These are phyloP conservation scores for Amphimallon solstitiale DNA, from an alignment of 2,888 invertebrate species.

Conservation along the genomic window DNA sequence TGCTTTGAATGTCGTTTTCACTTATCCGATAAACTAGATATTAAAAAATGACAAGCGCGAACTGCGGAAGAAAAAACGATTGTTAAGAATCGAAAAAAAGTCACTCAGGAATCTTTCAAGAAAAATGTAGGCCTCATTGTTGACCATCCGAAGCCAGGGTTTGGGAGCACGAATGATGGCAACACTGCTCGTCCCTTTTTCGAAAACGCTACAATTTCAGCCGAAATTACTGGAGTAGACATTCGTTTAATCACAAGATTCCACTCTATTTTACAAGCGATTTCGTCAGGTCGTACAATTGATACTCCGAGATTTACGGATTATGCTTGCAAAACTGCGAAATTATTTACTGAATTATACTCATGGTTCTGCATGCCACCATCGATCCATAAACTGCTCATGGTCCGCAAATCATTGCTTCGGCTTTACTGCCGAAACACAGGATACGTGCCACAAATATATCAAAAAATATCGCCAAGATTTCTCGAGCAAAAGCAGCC, in stretches of 20 bases:
- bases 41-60: too few species aligned
- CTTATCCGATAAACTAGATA: too few species aligned
- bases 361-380: constrained; percentile 46
- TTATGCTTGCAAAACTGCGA: constrained; percentile 23
- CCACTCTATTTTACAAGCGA: constrained; percentile 12
- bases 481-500: not conserved
- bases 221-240: constrained; percentile 23
- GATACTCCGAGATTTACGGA: constrained; percentile 2
- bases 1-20: not conserved
- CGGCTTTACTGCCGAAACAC: not conserved
- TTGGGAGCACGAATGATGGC: constrained; percentile 44
- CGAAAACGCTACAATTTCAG: constrained; percentile 47
- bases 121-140: not conserved
- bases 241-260: constrained; percentile 28
- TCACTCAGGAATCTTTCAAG: constrained; percentile 12
- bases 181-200: constrained; percentile 41
- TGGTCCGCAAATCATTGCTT: constrained; percentile 38
- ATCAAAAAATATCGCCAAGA: constrained; percentile 16
- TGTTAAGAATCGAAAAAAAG: constrained; percentile 14
- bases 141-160: not conserved
- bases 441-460: constrained; percentile 2
- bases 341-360: constrained; percentile 38
- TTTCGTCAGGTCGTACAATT: not conserved
- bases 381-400: constrained; percentile 46
- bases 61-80: not conserved